Evolutionary conservation across 2,888 invertebrate genomes (phyloP).

Genomic region (Agrochola macilenta): DNA sequence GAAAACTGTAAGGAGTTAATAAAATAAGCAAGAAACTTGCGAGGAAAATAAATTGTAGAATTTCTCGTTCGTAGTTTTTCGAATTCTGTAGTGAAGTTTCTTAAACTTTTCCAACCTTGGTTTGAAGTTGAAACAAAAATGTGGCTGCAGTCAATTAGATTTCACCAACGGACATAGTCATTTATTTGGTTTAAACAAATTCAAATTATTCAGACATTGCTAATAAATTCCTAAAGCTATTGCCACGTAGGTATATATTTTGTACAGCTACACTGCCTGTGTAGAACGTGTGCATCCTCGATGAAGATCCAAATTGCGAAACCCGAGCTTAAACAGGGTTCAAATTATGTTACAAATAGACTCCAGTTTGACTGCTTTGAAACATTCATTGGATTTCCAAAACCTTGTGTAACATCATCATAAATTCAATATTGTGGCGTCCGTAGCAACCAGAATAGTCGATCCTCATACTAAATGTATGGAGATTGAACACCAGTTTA

Average conservation of each 20-base stretch:
- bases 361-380: neutral
- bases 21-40: neutral
- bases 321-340: neutral
- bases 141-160: neutral
- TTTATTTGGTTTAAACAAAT: neutral
- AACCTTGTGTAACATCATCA: neutral
- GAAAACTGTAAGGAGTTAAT: neutral
- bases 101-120: neutral
- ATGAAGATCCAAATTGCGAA: neutral
- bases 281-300: neutral
- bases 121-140: slow-evolving; percentile 1
- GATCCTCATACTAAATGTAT: slow-evolving; percentile 26
- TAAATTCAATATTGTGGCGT: slow-evolving; percentile 25
- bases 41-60: neutral
- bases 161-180: neutral
- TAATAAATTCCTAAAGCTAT: neutral
- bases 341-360: slow-evolving; percentile 10
- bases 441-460: slow-evolving; percentile 15
- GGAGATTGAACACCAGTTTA: neutral
- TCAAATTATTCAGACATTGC: neutral
- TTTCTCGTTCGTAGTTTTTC: neutral
- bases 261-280: neutral
- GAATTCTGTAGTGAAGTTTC: neutral
- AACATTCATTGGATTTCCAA: neutral
- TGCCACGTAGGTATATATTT: neutral